These are phyloP conservation scores for Fregetta grallaria DNA, from an alignment of 2,113 vertebrate species.

Conservation along the genomic window DNA sequence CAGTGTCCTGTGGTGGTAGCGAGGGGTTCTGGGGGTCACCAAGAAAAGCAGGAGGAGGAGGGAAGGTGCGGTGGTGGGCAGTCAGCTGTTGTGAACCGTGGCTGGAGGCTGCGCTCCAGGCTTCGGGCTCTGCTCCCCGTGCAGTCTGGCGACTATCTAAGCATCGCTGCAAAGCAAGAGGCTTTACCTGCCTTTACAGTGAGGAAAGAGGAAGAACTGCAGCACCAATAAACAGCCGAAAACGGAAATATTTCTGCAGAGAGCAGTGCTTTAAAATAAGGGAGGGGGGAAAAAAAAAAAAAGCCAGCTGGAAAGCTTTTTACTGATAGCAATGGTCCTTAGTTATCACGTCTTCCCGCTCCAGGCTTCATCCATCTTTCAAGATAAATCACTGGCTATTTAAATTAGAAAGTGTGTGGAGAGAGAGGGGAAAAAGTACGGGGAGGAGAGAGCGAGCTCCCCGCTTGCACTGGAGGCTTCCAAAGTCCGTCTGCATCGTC, in stretches of 20 bases:
- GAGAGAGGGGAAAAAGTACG: rapidly evolving
- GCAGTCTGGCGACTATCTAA: background rate
- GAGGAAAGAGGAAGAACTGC: background rate
- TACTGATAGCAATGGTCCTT: background rate
- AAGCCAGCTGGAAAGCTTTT: background rate
- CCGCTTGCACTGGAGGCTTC: background rate
- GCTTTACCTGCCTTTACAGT: background rate
- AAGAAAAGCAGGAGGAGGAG: background rate
- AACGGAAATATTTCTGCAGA: background rate
- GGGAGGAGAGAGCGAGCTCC: background rate
- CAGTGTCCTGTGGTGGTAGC: rapidly evolving
- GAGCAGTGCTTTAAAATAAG: background rate
- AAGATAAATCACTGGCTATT: background rate
- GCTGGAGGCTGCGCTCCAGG: background rate
- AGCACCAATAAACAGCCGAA: background rate
- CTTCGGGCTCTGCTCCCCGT: background rate
- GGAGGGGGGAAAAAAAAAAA: too few relatives aligned
- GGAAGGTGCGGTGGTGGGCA: background rate
- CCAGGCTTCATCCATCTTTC: background rate
- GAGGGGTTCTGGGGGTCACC: background rate
- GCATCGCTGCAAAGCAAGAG: background rate
- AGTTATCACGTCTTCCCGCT: background rate
- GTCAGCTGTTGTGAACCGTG: too few relatives aligned
- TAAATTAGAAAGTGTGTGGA: background rate
- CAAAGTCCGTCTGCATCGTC: background rate